phyloP scores from a whole-genome alignment of 2,113 vertebrate genomes.

The Aramus guarauna region DNA sequence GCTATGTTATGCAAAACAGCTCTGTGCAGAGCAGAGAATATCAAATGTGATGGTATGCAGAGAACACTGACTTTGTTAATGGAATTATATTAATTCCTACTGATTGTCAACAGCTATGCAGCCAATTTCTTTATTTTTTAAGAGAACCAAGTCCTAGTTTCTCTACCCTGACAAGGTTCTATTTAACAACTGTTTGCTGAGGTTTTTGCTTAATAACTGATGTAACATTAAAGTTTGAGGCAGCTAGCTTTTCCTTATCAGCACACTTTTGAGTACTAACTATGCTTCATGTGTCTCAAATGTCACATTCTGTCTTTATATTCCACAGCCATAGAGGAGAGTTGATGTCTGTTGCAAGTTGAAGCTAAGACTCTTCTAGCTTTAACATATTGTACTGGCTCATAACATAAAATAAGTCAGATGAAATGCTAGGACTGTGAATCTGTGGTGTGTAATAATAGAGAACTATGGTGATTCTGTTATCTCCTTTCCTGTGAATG shows the following conservation, averaged over 20 bases:
- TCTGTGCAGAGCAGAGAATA: not conserved
- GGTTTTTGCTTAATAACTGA: not conserved
- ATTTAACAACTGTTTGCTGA: not conserved
- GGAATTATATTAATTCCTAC: not conserved
- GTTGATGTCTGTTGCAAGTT: not conserved
- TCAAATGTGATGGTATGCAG: not conserved
- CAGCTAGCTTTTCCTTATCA: not conserved
- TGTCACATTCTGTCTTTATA: fast-evolving
- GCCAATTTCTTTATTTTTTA: not conserved
- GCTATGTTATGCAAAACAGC: not conserved
- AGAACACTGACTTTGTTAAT: not conserved
- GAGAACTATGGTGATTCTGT: not conserved
- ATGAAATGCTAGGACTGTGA: not conserved
- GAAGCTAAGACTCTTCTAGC: not conserved
- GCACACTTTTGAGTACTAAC: not conserved
- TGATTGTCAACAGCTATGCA: not conserved
- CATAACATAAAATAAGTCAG: not conserved
- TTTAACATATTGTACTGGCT: not conserved
- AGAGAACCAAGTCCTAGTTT: not conserved
- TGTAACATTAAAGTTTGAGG: not conserved
- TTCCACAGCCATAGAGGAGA: not conserved
- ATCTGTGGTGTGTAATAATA: not conserved
- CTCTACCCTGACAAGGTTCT: not conserved
- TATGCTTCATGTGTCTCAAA: not conserved
- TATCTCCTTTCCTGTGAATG: not conserved